Conservation (phyloP, 2,888 invertebrate species). For the Sympetrum striolatum region DNA sequence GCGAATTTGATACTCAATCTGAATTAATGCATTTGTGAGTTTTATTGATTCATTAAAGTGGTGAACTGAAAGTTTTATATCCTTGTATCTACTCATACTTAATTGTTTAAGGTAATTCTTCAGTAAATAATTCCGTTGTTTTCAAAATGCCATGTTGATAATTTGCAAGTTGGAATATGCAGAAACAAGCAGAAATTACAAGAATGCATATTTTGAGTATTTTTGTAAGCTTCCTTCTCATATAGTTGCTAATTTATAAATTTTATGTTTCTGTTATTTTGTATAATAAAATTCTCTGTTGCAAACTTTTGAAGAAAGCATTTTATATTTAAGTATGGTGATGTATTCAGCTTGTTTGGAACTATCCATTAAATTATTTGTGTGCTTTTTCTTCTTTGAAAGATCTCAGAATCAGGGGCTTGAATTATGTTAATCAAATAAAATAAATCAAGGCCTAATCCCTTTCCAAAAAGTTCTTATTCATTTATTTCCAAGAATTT, state of each 20-base stretch:
- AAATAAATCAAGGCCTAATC: too few species aligned
- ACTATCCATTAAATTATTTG: too few species aligned
- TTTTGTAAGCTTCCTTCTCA: not conserved
- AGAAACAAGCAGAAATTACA: not conserved
- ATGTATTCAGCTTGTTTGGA: too few species aligned
- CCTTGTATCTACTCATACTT: not conserved
- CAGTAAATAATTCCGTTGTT: too few species aligned
- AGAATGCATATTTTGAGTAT: not conserved
- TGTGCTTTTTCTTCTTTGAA: too few species aligned
- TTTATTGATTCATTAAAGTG: not conserved
- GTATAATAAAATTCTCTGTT: not conserved
- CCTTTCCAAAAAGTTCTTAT: too few species aligned
- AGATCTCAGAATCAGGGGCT: too few species aligned
- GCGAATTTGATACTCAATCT: not conserved
- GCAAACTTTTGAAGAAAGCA: not conserved
- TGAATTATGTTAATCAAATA: too few species aligned
- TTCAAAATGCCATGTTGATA: too few species aligned
- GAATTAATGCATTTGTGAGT: not conserved
- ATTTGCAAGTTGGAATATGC: too few species aligned
- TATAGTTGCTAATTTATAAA: conserved; percentile 12
- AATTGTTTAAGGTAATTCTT: not conserved
- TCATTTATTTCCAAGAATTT: too few species aligned
- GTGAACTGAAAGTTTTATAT: not conserved
- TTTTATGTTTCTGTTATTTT: conserved; percentile 25
- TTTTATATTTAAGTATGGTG: not conserved